Evolutionary conservation across 2,113 vertebrate species (phyloP).

Genomic region (Zosterops lateralis): DNA sequence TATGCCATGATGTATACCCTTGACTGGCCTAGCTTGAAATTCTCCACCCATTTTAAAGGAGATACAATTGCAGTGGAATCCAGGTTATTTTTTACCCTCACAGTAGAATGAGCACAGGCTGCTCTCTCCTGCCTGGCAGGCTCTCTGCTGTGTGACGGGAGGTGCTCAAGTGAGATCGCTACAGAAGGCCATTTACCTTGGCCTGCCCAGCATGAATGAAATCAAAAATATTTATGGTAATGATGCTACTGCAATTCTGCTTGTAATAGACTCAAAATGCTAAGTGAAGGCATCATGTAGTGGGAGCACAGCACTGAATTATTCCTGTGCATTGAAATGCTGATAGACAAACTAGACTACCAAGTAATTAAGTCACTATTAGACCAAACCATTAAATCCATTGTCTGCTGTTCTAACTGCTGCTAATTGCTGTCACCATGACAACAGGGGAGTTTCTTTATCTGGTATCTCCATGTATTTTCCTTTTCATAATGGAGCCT

Average conservation of each 20-base stretch:
- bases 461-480: constrained; percentile 8
- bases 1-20: background rate
- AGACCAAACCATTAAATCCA: constrained; percentile 42
- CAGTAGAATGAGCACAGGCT: background rate
- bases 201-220: background rate
- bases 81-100: constrained; percentile 28
- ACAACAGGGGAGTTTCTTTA: constrained; percentile 56
- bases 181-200: constrained; percentile 26
- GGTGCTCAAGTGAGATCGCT: constrained; percentile 13
- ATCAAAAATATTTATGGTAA: constrained; percentile 30
- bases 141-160: background rate
- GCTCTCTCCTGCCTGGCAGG: constrained; percentile 26
- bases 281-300: background rate
- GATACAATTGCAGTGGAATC: background rate
- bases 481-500: constrained; percentile 19
- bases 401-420: constrained; percentile 68
- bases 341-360: constrained; percentile 33
- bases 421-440: constrained; percentile 69
- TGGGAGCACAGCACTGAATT: constrained; percentile 8
- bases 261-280: constrained; percentile 30
- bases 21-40: constrained; percentile 27
- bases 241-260: constrained; percentile 29
- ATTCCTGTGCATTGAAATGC: constrained; percentile 26
- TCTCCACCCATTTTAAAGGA: background rate
- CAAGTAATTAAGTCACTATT: constrained; percentile 64